Evolutionary conservation across 2,888 invertebrate genomes (phyloP).

Genomic region (Drosophila nigritarsus): DNA sequence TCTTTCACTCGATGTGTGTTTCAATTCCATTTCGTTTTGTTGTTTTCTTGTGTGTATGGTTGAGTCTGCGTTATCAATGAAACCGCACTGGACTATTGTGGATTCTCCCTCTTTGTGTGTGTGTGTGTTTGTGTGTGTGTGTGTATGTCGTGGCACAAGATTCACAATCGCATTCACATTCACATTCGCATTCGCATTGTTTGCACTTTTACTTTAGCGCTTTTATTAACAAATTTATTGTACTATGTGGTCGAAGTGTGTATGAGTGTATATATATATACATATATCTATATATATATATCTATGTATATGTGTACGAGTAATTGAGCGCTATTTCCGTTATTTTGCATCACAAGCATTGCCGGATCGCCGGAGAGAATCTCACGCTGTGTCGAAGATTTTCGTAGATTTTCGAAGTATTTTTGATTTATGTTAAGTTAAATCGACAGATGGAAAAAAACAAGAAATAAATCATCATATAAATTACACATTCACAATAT

Average conservation of each 20-base stretch:
- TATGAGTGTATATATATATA: slow-evolving; percentile 34
- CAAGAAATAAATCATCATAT: slow-evolving; percentile 32
- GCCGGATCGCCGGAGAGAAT: slow-evolving; percentile 22
- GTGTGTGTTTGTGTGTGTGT: background rate
- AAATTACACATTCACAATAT: slow-evolving; percentile 32
- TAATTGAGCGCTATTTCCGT: slow-evolving; percentile 78
- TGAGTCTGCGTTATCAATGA: slow-evolving; percentile 71
- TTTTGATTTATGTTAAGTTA: slow-evolving; percentile 60
- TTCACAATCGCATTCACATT: slow-evolving; percentile 30
- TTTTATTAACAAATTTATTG: slow-evolving; percentile 72
- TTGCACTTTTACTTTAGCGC: slow-evolving; percentile 76
- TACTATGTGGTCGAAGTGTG: slow-evolving; percentile 23
- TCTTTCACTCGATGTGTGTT: slow-evolving; percentile 55
- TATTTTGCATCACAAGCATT: slow-evolving; percentile 41
- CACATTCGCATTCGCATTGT: slow-evolving; percentile 63
- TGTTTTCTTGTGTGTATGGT: slow-evolving; percentile 25
- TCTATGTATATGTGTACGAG: slow-evolving; percentile 52
- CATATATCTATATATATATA: slow-evolving; percentile 13
- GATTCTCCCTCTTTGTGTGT: slow-evolving; percentile 13
- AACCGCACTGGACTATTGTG: slow-evolving; percentile 43
- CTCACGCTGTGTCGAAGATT: slow-evolving; percentile 52
- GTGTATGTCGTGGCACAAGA: slow-evolving; percentile 13
- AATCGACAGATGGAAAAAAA: slow-evolving; percentile 41
- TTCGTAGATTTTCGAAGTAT: slow-evolving; percentile 43
- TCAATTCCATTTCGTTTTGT: slow-evolving; percentile 66